Base-by-base conservation (phyloP, 2,113 vertebrate species). In the Phalacrocorax brasilianus region DNA sequence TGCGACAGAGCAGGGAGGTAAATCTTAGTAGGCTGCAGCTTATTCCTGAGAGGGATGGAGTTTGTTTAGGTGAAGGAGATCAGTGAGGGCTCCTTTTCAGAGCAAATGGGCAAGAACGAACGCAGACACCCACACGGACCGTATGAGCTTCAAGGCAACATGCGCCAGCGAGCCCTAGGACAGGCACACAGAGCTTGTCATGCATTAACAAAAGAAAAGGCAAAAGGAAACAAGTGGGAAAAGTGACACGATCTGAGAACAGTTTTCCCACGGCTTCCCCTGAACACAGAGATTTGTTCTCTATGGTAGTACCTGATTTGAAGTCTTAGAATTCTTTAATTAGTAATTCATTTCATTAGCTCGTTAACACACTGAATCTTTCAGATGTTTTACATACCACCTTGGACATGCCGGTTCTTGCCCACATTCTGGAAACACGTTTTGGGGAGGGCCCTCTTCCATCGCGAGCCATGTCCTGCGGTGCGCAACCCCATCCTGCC, bases 401-500 rank as follows among this genome's bases (percentile, higher is more conserved):
- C 62, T 13, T 18, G 22, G 86, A 61, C 12, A 1, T 16, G 40
- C 30, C 72, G 38, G 49, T 30, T 93, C 90, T 35, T 52, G 72
- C 58, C 75, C 59, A 32, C 38, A 28, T 27, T 35, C 56, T 50
- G 33, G 19, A 79, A 79, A 53, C 12, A 16, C 1, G 1, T n/a
- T 58, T 33, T 27, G 62, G 83, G 12, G 12, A 78, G 27, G 55
- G 42, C 47, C 53, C 15, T 4, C 24, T 72, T 53, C 42, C 27
- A 5, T 2, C 89, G 15, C 1, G 2, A 75, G 62, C 65, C 0
- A 0, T 4, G 49, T 53, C 82, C 61, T 20, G 28, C 2, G 4
- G 27, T 2, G 16, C 40, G 30, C 68, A 50, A 7, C 6, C 40
- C 45, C 47, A 26, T 26, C 17, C 75, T 0, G 0, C 3, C 24